phyloP scores from a whole-genome alignment of 2,113 vertebrate species.

The Mesembrinibis cayennensis region DNA sequence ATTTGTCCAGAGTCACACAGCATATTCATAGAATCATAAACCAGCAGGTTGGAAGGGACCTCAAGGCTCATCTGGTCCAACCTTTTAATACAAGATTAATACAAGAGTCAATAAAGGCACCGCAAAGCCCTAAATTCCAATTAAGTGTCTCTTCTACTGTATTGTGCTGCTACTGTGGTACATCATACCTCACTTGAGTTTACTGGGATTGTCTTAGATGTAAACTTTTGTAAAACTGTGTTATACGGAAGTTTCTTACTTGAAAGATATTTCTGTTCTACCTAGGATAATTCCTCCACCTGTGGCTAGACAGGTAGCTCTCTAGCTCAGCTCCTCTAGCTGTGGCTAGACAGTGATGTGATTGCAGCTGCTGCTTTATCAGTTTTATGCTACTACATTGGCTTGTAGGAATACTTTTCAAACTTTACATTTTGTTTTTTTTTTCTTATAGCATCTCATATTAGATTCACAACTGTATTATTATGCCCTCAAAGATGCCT shows the following conservation, averaged over 20 bases:
- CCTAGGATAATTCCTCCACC: background rate
- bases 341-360: background rate
- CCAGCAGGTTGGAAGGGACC: background rate
- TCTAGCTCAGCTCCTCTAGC: too few relatives aligned
- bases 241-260: background rate
- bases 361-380: background rate
- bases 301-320: too few relatives aligned
- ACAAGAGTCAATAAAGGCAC: background rate
- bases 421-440: background rate
- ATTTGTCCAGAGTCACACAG: background rate
- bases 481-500: background rate
- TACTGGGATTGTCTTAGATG: background rate
- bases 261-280: background rate
- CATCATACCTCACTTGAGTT: background rate
- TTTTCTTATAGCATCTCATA: background rate
- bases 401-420: background rate
- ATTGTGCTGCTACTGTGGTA: background rate
- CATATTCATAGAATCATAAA: background rate
- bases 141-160: background rate
- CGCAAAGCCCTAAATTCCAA: background rate
- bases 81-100: background rate
- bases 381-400: background rate
- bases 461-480: background rate
- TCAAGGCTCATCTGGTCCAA: background rate
- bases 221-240: background rate